These are phyloP conservation scores for Zaprionus bogoriensis DNA, from an alignment of 2,888 invertebrate species.

Conservation along the genomic window DNA sequence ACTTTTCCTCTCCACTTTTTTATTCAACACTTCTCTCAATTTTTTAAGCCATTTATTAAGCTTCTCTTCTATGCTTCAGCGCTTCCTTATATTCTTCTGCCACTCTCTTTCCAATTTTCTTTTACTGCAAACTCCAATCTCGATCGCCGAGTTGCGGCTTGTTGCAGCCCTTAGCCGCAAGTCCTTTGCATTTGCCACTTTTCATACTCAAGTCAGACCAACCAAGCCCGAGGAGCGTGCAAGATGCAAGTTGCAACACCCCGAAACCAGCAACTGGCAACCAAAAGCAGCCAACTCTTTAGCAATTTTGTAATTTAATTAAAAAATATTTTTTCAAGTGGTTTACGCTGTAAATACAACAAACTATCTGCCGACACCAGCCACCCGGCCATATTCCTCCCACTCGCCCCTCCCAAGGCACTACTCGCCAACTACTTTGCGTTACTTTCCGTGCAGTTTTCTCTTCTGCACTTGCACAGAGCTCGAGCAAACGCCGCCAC, in stretches of 20 bases:
- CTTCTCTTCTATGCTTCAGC: no score
- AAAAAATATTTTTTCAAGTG: conserved; percentile 79
- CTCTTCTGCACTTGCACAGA: conserved; percentile 37
- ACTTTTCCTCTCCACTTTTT: no score
- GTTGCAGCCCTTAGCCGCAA: no score
- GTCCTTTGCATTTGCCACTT: conserved; percentile 57
- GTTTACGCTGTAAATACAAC: conserved; percentile 77
- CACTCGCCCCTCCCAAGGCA: conserved; percentile 16
- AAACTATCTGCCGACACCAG: conserved; percentile 54
- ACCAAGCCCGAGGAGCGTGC: conserved; percentile 12
- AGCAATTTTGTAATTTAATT: conserved; percentile 78
- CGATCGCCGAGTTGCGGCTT: no score
- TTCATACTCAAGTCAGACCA: no score
- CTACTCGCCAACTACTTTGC: conserved; percentile 33
- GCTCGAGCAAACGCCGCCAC: no score
- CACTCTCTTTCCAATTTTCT: no score
- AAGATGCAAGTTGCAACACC: conserved; percentile 2
- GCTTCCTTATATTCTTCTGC: no score
- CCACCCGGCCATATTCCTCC: conserved; percentile 13
- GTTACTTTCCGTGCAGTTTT: conserved; percentile 53
- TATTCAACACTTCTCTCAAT: no score
- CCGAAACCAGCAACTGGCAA: conserved; percentile 10
- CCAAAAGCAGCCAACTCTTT: conserved; percentile 64
- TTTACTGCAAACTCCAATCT: no score
- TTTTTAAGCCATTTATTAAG: no score